phyloP scores from a whole-genome alignment of 2,888 invertebrate species.

The Bedellia somnulentella region DNA sequence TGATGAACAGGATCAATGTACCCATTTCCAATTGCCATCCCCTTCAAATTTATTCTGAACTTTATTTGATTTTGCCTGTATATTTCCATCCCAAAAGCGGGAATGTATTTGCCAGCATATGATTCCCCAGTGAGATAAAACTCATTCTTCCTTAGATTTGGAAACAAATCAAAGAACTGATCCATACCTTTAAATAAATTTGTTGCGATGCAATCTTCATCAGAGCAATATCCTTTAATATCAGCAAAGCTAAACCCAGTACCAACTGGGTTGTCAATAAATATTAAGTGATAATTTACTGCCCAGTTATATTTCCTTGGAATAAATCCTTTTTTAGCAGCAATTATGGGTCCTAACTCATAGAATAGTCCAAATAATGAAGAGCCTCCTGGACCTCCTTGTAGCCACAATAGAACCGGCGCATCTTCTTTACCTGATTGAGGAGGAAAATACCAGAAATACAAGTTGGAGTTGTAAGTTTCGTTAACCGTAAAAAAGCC shows the following conservation, averaged over 20 bases:
- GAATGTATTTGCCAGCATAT: slow-evolving; percentile 61
- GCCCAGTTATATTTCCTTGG: slow-evolving; percentile 61
- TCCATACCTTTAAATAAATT: slow-evolving; percentile 50
- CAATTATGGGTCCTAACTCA: slow-evolving; percentile 63
- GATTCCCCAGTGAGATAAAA: slow-evolving; percentile 67
- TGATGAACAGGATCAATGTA: slow-evolving; percentile 54
- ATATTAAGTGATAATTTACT: slow-evolving; percentile 58
- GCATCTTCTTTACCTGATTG: slow-evolving; percentile 31
- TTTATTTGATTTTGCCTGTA: slow-evolving; percentile 34
- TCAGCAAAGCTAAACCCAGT: slow-evolving; percentile 67
- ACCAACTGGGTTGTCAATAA: slow-evolving; percentile 68
- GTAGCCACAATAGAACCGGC: slow-evolving; percentile 59
- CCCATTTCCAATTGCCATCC: slow-evolving; percentile 55
- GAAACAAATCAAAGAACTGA: slow-evolving; percentile 65
- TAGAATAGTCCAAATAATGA: slow-evolving; percentile 58
- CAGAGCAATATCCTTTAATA: slow-evolving; percentile 51
- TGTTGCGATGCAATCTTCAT: slow-evolving; percentile 56
- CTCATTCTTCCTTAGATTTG: slow-evolving; percentile 44
- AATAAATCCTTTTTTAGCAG: slow-evolving; percentile 30
- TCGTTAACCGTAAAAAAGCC: slow-evolving; percentile 66
- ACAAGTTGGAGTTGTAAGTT: slow-evolving; percentile 57
- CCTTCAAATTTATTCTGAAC: slow-evolving; percentile 50
- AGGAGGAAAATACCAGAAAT: slow-evolving; percentile 69
- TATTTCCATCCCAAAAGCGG: slow-evolving; percentile 52
- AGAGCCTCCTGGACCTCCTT: slow-evolving; percentile 61